Conservation (phyloP, 2,888 invertebrate genomes). For the Caenorhabditis doughertyi region DNA sequence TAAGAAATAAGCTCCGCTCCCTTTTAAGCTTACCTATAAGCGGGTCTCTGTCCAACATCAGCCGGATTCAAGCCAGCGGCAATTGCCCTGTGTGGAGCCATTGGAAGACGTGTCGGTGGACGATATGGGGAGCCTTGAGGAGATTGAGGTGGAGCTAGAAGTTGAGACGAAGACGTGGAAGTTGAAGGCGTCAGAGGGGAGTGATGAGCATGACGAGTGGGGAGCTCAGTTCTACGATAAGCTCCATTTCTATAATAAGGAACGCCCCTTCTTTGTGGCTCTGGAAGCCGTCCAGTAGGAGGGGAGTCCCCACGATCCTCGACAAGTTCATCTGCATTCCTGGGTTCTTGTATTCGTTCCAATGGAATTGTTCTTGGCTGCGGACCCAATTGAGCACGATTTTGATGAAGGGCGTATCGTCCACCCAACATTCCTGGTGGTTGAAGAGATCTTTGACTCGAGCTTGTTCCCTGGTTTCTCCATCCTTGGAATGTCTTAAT, state of each 20-base stretch:
- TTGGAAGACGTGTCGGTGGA: slow-evolving; percentile 26
- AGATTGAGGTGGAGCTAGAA: slow-evolving; percentile 2
- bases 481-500: slow-evolving; percentile 20
- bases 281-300: background rate
- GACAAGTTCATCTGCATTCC: slow-evolving; percentile 14
- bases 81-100: slow-evolving; percentile 54
- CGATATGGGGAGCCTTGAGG: slow-evolving; percentile 8
- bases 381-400: background rate
- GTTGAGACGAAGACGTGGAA: slow-evolving; percentile 15
- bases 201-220: slow-evolving; percentile 7
- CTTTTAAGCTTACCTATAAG: slow-evolving; percentile 15
- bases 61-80: slow-evolving; percentile 47
- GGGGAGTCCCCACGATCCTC: slow-evolving; percentile 27
- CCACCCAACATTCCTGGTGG: no score
- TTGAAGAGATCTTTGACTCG: background rate
- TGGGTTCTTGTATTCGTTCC: slow-evolving; percentile 31
- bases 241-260: slow-evolving; percentile 45
- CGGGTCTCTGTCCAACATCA: slow-evolving; percentile 14
- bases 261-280: slow-evolving; percentile 38
- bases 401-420: slow-evolving; percentile 14
- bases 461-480: slow-evolving; percentile 10
- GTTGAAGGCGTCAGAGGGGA: slow-evolving; percentile 15
- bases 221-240: slow-evolving; percentile 23
- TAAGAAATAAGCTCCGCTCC: no score
- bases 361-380: slow-evolving; percentile 34